Conservation (phyloP, 2,888 invertebrate genomes). For the Drosophila dives region DNA sequence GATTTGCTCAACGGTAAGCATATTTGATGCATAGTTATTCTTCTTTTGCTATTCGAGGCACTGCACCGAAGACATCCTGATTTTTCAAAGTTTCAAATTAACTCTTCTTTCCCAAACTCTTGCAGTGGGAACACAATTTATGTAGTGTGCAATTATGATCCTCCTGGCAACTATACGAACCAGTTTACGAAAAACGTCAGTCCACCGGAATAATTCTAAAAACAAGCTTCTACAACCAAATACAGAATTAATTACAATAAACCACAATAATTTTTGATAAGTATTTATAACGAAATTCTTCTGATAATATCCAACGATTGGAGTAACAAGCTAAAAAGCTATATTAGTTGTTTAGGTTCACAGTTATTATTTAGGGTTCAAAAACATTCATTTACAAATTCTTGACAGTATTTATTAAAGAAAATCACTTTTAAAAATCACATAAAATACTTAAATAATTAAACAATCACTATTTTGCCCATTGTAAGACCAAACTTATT, state of each 20-base stretch:
- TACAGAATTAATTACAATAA: not conserved
- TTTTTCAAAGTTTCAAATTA: not conserved
- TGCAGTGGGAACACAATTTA: conserved; percentile 56
- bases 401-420: conserved; percentile 34
- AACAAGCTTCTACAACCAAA: not conserved
- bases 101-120: not conserved
- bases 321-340: too few species aligned
- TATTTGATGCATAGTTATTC: not conserved
- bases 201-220: not conserved
- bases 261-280: not conserved
- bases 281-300: not conserved
- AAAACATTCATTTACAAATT: not conserved
- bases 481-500: not conserved
- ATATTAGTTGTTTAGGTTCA: not conserved
- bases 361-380: not conserved
- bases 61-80: not conserved
- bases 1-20: conserved; percentile 86
- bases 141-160: conserved; percentile 68
- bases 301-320: too few species aligned
- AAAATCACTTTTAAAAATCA: conserved; percentile 56
- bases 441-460: conserved; percentile 38
- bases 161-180: conserved; percentile 59
- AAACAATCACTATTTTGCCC: not conserved
- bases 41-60: too few species aligned
- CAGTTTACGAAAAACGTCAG: conserved; percentile 48